Percentiles rank a stretch among this genome's conserved stretches.
Conservation (phyloP, 2,888 invertebrate species). For the Folsomia manolachei region DNA sequence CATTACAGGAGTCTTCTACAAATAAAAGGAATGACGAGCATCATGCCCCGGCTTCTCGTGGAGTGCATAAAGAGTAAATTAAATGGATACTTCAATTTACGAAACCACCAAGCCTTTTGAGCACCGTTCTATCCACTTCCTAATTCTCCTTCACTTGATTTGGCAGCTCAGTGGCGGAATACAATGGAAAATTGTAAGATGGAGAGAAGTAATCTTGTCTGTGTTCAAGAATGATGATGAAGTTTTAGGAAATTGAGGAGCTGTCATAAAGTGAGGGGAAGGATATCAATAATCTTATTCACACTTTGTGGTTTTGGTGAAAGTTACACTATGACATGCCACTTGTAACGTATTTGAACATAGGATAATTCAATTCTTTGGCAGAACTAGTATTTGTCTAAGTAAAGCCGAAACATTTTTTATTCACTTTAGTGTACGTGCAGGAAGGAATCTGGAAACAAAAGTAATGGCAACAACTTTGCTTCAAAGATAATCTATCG, state of each 20-base stretch:
- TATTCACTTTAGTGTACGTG: too few species aligned
- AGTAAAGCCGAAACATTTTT: too few species aligned
- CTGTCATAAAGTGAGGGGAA: neutral
- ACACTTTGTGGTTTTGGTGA: neutral
- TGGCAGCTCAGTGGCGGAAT: neutral
- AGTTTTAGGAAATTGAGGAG: neutral
- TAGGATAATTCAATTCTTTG: too few species aligned
- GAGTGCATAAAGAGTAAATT: neutral
- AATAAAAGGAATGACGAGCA: neutral
- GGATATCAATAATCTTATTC: slow-evolving; percentile 1
- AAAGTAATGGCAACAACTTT: too few species aligned
- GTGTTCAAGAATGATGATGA: neutral
- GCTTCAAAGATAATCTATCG: too few species aligned
- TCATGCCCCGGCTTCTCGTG: neutral
- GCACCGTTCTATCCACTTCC: neutral
- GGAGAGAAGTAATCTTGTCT: neutral
- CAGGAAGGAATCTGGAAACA: too few species aligned
- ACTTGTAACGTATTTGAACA: too few species aligned
- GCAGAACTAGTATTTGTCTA: too few species aligned
- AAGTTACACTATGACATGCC: too few species aligned
- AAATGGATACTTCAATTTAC: neutral
- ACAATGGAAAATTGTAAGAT: neutral
- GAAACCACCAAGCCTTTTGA: neutral
- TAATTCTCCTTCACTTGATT: slow-evolving; percentile 8
- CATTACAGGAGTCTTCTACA: neutral